Base-by-base conservation (phyloP, 2,888 invertebrate species). In the Bellardia pandia region DNA sequence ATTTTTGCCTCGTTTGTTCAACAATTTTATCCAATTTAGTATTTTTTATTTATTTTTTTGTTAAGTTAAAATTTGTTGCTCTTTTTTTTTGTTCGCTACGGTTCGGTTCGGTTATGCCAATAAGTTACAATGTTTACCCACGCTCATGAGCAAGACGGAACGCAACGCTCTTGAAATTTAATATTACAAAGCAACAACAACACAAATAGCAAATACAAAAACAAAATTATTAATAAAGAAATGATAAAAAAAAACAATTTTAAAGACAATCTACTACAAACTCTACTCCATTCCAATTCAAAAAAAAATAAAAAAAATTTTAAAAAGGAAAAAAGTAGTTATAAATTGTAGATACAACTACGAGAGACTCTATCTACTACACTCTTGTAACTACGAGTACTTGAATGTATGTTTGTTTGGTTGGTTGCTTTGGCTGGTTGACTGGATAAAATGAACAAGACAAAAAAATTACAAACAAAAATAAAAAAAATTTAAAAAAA, bases 91-190 rank as follows among this genome's bases (percentile, higher is more conserved):
- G 23, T 23, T 23, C 23, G 23, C 23, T 37, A 6, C 37, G 37
- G 37, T 56, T 68, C 8, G 53, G 13, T 33, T 45, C 11, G 11
- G 66, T 48, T 66, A 40, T 80, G 80, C 42, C 83, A 83, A 76
- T 66, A 56, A 72, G 64, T 62, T 79, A 75, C 64, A 86, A 85
- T 71, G 76, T 82, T 82, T 81, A 86, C 86, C 86, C 86, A 86
- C 83, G 86, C 79, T 86, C 64, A 62, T 76, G 68, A 82, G 48
- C 66, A 62, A 77, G 86, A 86, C 68, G 53, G 66, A 82, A 81
- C 33, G 86, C 69, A 79, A 83, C 82, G 86, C 78, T 86, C 86
- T 86, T 86, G 86, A 86, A 86, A 86, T 83, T 79, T 71, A 78
- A 86, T 86, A 82, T 86, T 74, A 56, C 71, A 76, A 77, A 56